Evolutionary conservation across 2,113 vertebrate genomes (phyloP).

Genomic region (Poecilia latipinna): DNA sequence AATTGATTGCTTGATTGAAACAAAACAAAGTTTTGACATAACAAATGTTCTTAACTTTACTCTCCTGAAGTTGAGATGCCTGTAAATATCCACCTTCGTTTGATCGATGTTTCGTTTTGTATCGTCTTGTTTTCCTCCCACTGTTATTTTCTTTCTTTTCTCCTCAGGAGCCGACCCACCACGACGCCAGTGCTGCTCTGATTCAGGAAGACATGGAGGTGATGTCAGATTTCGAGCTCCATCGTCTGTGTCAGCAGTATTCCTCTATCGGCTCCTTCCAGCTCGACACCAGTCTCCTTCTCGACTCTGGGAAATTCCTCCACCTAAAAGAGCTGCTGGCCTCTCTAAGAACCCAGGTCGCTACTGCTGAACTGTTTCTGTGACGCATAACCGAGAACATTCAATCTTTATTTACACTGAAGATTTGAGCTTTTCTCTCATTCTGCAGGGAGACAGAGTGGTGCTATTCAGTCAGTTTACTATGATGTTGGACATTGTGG

Average conservation of each 20-base stretch:
- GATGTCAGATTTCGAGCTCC: conserved; percentile 98
- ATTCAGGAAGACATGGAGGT: conserved; percentile 98
- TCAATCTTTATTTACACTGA: background rate
- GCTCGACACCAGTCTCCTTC: conserved; percentile 84
- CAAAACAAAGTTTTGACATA: too few species aligned
- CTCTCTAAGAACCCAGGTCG: conserved; percentile 88
- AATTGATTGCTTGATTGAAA: too few species aligned
- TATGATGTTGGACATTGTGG: conserved; percentile 96
- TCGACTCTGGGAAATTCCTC: conserved; percentile 95
- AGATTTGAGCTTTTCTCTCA: background rate
- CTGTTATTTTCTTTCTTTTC: background rate
- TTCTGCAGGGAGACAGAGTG: conserved; percentile 88
- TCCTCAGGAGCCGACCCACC: conserved; percentile 90
- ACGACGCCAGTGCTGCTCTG: conserved; percentile 88
- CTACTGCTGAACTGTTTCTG: background rate
- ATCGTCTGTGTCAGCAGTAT: conserved; percentile 91
- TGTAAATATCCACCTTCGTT: too few species aligned
- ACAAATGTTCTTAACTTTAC: background rate
- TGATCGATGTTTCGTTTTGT: background rate
- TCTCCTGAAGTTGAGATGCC: background rate
- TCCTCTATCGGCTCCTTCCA: conserved; percentile 83
- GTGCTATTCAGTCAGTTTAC: conserved; percentile 98
- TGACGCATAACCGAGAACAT: background rate
- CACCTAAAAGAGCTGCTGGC: conserved; percentile 83
- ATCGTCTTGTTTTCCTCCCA: too few species aligned